Evolutionary conservation across 2,113 vertebrate genomes (phyloP).

Genomic region (Phyllostomus discolor): DNA sequence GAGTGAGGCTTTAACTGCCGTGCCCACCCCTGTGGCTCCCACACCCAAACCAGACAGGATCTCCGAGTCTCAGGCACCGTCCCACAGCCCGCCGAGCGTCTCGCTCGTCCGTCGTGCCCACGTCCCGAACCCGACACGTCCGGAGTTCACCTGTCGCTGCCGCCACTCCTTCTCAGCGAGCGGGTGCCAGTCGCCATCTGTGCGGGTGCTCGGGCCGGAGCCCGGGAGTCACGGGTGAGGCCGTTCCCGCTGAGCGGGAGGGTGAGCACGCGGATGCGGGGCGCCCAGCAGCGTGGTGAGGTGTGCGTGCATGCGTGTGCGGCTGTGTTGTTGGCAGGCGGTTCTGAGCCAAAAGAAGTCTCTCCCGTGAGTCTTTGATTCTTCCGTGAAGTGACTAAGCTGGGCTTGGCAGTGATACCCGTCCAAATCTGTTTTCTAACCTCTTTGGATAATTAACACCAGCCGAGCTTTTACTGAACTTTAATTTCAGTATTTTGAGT

Average conservation of each 20-base stretch:
- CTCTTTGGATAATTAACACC: not conserved
- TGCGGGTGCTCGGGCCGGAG: not conserved
- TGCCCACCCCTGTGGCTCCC: not conserved
- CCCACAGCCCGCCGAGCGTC: not conserved
- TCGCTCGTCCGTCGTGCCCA: rapidly evolving
- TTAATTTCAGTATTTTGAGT: not conserved
- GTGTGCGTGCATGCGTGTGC: rapidly evolving
- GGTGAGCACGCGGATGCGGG: too few species aligned
- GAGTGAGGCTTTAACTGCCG: not conserved
- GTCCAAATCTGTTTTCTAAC: not conserved
- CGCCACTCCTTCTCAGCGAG: too few species aligned
- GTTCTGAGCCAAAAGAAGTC: not conserved
- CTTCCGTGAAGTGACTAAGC: not conserved
- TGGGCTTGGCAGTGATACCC: not conserved
- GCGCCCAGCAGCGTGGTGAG: not conserved
- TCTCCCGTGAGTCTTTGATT: not conserved
- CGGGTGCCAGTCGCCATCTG: rapidly evolving
- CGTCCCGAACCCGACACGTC: too few species aligned
- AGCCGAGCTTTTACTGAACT: not conserved
- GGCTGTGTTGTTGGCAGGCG: rapidly evolving
- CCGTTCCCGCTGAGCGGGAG: not conserved
- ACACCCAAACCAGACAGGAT: not conserved
- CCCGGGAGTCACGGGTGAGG: not conserved
- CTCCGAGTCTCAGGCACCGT: not conserved
- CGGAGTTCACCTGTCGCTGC: rapidly evolving